Evolutionary conservation across 2,888 invertebrate genomes (phyloP), one percentile per base, ranked within the genome.

Genomic region (Acleris cristana): DNA sequence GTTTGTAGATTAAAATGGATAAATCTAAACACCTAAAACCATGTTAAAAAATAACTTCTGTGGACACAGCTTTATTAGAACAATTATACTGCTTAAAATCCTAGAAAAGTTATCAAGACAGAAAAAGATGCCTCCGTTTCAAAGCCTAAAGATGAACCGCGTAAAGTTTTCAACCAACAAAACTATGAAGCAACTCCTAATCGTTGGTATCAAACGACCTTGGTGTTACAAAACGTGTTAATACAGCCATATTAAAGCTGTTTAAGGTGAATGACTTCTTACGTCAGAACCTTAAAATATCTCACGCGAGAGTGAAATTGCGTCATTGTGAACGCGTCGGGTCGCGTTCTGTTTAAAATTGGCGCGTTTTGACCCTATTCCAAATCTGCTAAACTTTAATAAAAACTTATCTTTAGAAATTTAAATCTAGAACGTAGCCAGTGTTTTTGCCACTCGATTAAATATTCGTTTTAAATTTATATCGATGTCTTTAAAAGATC

Each of bases 221-320:
- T 59, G 59, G 30, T 56, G 23, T 19, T 45, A 34, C 26, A 26
- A 53, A 61, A 64, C 53, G 23, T 64, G 44, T 8, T 51, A 63
- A 55, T 48, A 48, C 49, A 34, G 23, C 26, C 53, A 34, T 34
- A 56, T 34, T 8, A 52, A 21, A 34, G 48, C 26, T n/a, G 40
- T 57, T 69, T 64, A 69, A 78, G 80, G 79, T 81, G 73, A 79
- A 79, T 74, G 79, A 78, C 77, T 67, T 67, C 59, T 71, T 54
- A 63, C 71, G 64, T 69, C 68, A 68, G 34, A 52, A 44, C 58
- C 72, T 71, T 64, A 66, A 72, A 73, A 72, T 73, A 73, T 70
- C 70, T 68, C 64, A 64, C 18, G 66, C 53, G 58, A 58, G 62
- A 63, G 48, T 10, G 40, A n/a, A 49, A 71, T 76, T 75, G 68